Conservation (phyloP, 1,140 invertebrate species). For the Drosophila nigromelanica region DNA sequence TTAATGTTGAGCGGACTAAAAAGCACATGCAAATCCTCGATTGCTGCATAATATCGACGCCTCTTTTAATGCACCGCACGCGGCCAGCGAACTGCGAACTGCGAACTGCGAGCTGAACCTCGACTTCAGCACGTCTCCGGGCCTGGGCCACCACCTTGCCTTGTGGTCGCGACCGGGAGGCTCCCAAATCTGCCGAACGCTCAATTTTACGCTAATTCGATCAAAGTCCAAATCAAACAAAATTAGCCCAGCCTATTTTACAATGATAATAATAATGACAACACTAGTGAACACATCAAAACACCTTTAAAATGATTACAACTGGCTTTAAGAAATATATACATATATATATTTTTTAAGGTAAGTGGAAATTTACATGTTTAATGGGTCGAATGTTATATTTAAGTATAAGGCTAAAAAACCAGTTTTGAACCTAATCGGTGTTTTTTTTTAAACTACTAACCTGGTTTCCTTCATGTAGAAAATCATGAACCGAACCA, state of each 20-base stretch:
- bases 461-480: no score
- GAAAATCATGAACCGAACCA: no score
- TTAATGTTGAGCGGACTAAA: conserved; percentile 12
- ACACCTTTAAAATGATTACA: not conserved
- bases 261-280: conserved; percentile 57
- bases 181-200: conserved; percentile 66
- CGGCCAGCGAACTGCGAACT: conserved; percentile 50
- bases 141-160: not conserved
- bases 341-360: no score
- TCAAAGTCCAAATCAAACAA: conserved; percentile 79
- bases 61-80: conserved; percentile 67
- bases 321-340: no score
- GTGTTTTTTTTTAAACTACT: no score
- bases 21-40: conserved; percentile 58
- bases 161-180: conserved; percentile 36
- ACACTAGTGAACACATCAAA: conserved; percentile 24
- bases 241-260: conserved; percentile 53
- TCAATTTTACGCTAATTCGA: conserved; percentile 79
- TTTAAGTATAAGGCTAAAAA: no score
- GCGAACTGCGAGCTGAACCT: conserved; percentile 49
- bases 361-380: no score
- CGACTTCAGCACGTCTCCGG: conserved; percentile 62
- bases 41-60: conserved; percentile 49
- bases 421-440: no score
- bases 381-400: no score